Evolutionary conservation across 1,140 invertebrate genomes (phyloP), one percentile per base, ranked within the genome.

Genomic region (Brachionus manjavacas): DNA sequence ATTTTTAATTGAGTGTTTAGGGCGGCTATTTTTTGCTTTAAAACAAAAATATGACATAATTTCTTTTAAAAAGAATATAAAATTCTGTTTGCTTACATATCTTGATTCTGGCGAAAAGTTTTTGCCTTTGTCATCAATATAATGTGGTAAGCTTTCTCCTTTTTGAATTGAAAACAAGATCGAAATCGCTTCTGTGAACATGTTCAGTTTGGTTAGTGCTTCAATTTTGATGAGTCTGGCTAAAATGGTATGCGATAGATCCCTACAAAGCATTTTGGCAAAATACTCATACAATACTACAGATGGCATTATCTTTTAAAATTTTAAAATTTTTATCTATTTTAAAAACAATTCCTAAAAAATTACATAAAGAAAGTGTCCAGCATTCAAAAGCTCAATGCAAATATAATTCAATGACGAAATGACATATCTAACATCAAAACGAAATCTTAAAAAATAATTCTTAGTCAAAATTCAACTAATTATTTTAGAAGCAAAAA

Each of bases 281-380:
- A 89, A 88, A 85, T 89, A 89, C 66, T 87, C 87, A 70, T 89
- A 86, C 78, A 89, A 85, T 12, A 87, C 88, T 66, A 89, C 64
- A 35, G 89, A 79, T 35, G 89, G 89, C 14, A 90, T 86, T 11
- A 88, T 87, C 89, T 89, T 84, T 60, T 46, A 72, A 85, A 84
- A 20, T 84, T 83, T 35, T 7, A 35, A 35, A 35, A 6, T 35
- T n/a, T 35, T 35, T 35, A 35, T 35, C 31, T 6, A 35, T 6
- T 6, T 6, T 35, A 35, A 35, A 35, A 7, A 35, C 7, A 0
- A 35, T 6, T 35, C 4, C 6, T 35, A 4, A 35, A 6, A 39
- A 1, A n/a, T 39, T 79, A 88, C 88, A 86, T 86, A 89, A 87
- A 88, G 88, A 89, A 4, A 89, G 84, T 90, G 87, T 70, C 84